phyloP scores from a whole-genome alignment of 2,888 invertebrate species.

The Andrena bucephala region DNA sequence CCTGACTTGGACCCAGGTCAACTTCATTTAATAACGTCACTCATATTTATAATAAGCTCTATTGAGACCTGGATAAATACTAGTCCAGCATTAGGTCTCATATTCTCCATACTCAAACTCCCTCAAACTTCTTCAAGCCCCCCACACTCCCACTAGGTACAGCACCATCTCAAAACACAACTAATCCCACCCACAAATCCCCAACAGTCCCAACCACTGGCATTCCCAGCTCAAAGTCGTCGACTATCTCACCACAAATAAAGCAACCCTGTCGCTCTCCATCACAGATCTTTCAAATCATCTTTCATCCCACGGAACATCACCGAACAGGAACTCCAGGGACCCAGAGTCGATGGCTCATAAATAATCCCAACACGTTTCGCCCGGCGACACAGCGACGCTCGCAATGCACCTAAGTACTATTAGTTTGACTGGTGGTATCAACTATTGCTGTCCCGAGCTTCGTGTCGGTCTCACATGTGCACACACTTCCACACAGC shows the following conservation, averaged over 20 bases:
- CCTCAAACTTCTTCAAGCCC: too few species aligned
- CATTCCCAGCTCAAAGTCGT: not conserved
- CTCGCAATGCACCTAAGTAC: slow-evolving; percentile 1
- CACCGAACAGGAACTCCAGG: not conserved
- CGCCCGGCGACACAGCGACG: not conserved
- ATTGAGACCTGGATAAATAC: too few species aligned
- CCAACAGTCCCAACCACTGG: not conserved
- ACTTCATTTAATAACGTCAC: too few species aligned
- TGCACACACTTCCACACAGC: not conserved
- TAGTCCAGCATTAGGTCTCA: too few species aligned
- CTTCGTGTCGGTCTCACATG: not conserved
- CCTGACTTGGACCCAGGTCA: too few species aligned
- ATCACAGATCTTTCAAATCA: not conserved
- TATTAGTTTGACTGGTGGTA: slow-evolving; percentile 25
- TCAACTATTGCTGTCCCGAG: slow-evolving; percentile 30
- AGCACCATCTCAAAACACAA: too few species aligned
- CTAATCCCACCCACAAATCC: too few species aligned
- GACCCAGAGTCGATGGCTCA: slow-evolving; percentile 5
- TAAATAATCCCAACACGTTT: slow-evolving; percentile 25
- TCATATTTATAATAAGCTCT: too few species aligned
- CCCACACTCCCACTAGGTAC: too few species aligned
- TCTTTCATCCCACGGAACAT: not conserved
- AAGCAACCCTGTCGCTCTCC: not conserved
- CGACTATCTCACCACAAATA: not conserved
- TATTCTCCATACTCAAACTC: too few species aligned